Evolutionary conservation across 2,113 vertebrate species (phyloP).

Genomic region (Haplotaxodon microlepis): DNA sequence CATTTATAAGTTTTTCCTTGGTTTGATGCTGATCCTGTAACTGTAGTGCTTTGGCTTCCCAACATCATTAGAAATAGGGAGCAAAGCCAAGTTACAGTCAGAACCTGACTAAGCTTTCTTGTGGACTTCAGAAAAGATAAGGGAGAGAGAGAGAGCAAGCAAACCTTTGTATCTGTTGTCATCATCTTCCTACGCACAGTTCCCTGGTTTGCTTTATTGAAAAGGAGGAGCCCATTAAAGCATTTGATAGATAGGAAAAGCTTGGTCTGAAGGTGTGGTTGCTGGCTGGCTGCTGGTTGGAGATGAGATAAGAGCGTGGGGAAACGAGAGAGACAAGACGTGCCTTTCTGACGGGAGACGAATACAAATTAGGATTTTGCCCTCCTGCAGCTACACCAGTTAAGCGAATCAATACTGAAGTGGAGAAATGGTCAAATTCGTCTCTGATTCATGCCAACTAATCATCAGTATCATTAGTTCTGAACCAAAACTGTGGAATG

Average conservation of each 20-base stretch:
- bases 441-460: background rate
- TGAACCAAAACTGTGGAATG: slow-evolving; percentile 7
- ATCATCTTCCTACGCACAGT: slow-evolving; percentile 25
- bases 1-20: background rate
- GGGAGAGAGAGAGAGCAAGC: background rate
- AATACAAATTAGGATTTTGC: slow-evolving; percentile 48
- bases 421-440: slow-evolving; percentile 25
- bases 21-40: background rate
- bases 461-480: background rate
- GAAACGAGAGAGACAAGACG: slow-evolving; percentile 5
- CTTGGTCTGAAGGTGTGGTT: slow-evolving; percentile 39
- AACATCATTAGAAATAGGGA: background rate
- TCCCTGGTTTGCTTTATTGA: slow-evolving; percentile 38
- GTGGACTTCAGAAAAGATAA: slow-evolving; percentile 17
- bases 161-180: slow-evolving; percentile 25
- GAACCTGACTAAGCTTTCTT: background rate
- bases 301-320: slow-evolving; percentile 55
- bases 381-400: background rate
- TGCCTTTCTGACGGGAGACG: slow-evolving; percentile 1
- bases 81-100: background rate
- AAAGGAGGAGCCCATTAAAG: slow-evolving; percentile 58
- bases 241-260: slow-evolving; percentile 36
- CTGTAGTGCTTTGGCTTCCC: background rate
- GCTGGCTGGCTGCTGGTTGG: slow-evolving; percentile 30
- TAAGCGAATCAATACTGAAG: slow-evolving; percentile 3